A percentile compares a stretch with the other conserved stretches of the same genome.
These are phyloP conservation scores for Cosmopolites sordidus DNA, from an alignment of 2,888 invertebrate species.

Conservation along the genomic window DNA sequence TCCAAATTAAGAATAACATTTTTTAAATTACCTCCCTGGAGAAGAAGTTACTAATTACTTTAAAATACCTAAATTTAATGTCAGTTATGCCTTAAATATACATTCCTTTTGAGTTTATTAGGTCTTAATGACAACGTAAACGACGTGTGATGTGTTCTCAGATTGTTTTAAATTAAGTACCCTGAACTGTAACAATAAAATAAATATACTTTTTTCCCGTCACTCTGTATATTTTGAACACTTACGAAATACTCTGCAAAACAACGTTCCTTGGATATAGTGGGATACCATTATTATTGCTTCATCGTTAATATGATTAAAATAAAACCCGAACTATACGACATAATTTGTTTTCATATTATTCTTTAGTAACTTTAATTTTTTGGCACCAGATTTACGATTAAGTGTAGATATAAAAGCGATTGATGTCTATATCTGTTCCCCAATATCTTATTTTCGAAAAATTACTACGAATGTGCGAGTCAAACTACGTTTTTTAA, in stretches of 20 bases:
- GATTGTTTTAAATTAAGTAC: conserved; percentile 15
- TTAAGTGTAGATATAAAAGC: conserved; percentile 17
- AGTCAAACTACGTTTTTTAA: no score
- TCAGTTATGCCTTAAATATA: no score
- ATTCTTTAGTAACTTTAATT: conserved; percentile 45
- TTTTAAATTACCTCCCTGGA: no score
- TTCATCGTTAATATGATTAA: background rate
- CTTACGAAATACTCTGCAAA: background rate
- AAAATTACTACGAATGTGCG: no score
- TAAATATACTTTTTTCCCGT: background rate
- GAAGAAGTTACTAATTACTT: no score
- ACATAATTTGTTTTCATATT: background rate
- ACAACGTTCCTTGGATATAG: no score
- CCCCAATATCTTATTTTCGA: conserved; percentile 45
- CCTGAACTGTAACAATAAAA: conserved; percentile 1
- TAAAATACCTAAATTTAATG: no score
- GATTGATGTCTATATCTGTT: conserved; percentile 47
- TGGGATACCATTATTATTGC: background rate
- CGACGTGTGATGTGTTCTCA: no score
- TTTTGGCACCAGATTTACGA: conserved; percentile 49
- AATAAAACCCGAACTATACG: conserved; percentile 23
- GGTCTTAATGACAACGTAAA: no score
- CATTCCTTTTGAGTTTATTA: no score
- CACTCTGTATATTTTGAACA: conserved; percentile 16
- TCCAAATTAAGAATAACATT: no score